phyloP scores from a whole-genome alignment of 2,888 invertebrate genomes.

The Xestia c-nigrum region DNA sequence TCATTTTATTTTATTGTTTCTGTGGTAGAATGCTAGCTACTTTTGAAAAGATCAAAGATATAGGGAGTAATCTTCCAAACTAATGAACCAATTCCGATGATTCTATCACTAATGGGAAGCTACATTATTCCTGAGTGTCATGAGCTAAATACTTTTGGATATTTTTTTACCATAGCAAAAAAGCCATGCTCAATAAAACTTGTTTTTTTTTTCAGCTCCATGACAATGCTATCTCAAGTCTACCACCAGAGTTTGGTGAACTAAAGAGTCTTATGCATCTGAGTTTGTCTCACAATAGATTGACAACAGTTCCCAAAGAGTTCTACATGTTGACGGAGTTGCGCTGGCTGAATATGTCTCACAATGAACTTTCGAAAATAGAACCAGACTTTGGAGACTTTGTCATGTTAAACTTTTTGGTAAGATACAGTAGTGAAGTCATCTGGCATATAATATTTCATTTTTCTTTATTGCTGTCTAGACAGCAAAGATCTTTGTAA shows the following conservation, averaged over 20 bases:
- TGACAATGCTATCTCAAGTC: constrained; percentile 93
- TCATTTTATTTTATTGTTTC: background rate
- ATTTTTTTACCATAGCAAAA: background rate
- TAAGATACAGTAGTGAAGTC: constrained; percentile 66
- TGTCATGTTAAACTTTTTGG: constrained; percentile 92
- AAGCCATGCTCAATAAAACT: background rate
- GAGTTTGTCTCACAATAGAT: constrained; percentile 93
- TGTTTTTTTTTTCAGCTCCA: constrained; percentile 91
- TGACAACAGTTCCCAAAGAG: constrained; percentile 91
- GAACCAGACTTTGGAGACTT: constrained; percentile 94
- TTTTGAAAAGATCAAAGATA: background rate
- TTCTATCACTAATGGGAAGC: background rate
- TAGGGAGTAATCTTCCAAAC: background rate
- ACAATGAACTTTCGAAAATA: constrained; percentile 93
- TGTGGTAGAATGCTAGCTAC: background rate
- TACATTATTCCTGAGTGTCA: background rate
- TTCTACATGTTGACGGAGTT: constrained; percentile 93
- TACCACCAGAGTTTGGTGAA: constrained; percentile 94
- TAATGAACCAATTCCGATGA: background rate
- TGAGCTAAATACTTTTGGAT: background rate
- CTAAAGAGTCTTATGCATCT: constrained; percentile 92
- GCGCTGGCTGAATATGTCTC: constrained; percentile 93
- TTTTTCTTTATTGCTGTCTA: background rate
- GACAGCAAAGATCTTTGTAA: background rate
- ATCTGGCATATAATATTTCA: background rate